These are phyloP conservation scores for Allophyes oxyacanthae DNA, from an alignment of 2,888 invertebrate genomes.

Conservation along the genomic window DNA sequence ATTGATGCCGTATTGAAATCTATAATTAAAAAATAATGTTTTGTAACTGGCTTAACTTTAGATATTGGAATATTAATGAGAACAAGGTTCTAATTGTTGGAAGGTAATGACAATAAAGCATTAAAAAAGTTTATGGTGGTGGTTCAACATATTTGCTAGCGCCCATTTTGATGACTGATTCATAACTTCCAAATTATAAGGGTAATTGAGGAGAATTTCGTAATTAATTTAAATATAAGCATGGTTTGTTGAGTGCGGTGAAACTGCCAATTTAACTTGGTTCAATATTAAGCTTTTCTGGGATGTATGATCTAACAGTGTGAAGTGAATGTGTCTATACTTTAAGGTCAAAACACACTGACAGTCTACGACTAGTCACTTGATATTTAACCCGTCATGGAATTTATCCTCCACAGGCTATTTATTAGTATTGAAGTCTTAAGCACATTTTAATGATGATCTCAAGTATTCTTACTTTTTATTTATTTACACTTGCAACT, in stretches of 20 bases:
- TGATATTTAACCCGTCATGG: conserved; percentile 32
- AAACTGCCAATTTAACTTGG: conserved; percentile 24
- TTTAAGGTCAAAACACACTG: conserved; percentile 52
- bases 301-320: conserved; percentile 13
- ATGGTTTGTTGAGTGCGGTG: conserved; percentile 26
- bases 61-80: conserved; percentile 18
- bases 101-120: conserved; percentile 49
- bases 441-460: conserved; percentile 60
- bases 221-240: conserved; percentile 19
- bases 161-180: conserved; percentile 31
- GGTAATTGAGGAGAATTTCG: background rate
- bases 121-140: conserved; percentile 12
- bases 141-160: conserved; percentile 18
- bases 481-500: conserved; percentile 32
- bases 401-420: conserved; percentile 49
- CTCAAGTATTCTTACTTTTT: conserved; percentile 55
- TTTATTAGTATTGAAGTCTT: conserved; percentile 51
- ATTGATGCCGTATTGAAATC: conserved; percentile 14
- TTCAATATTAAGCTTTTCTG: conserved; percentile 29
- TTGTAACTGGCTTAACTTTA: conserved; percentile 10
- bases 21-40: conserved; percentile 9
- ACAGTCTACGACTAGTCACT: conserved; percentile 51
- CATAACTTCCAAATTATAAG: conserved; percentile 6
- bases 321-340: conserved; percentile 12
- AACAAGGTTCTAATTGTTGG: conserved; percentile 47